phyloP scores from a whole-genome alignment of 2,888 invertebrate species.

The Scotopteryx bipunctaria region DNA sequence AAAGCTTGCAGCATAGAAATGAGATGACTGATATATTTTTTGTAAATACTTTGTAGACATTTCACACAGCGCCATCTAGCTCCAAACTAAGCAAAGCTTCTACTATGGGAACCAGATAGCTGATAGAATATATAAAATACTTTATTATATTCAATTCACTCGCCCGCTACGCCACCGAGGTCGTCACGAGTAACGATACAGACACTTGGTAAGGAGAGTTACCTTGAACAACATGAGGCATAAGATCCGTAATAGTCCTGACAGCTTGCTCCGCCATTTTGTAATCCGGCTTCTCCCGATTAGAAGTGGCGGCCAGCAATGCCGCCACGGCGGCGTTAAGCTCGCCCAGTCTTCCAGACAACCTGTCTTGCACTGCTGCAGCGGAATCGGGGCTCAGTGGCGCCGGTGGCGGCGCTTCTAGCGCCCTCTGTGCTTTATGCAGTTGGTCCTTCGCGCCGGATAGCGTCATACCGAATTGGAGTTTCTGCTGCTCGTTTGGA shows the following conservation, averaged over 20 bases:
- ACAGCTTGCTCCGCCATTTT: slow-evolving; percentile 44
- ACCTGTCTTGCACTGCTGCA: slow-evolving; percentile 25
- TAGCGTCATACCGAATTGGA: slow-evolving; percentile 22
- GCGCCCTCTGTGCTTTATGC: slow-evolving; percentile 17
- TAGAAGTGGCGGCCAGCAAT: slow-evolving; percentile 39
- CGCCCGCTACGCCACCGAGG: too few species aligned
- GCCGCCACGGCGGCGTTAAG: slow-evolving; percentile 50
- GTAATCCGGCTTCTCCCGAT: slow-evolving; percentile 47
- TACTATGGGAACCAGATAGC: too few species aligned
- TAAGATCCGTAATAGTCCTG: slow-evolving; percentile 43
- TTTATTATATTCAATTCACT: too few species aligned
- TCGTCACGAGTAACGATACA: too few species aligned
- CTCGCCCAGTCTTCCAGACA: slow-evolving; percentile 38
- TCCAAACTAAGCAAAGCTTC: too few species aligned
- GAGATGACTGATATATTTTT: too few species aligned
- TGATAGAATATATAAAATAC: too few species aligned
- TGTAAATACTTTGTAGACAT: not conserved
- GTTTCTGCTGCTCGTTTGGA: slow-evolving; percentile 15
- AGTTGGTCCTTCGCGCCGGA: slow-evolving; percentile 17
- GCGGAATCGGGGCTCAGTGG: slow-evolving; percentile 30
- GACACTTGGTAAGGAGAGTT: too few species aligned
- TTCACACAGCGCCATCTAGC: not conserved
- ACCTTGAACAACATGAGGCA: slow-evolving; percentile 51
- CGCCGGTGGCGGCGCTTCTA: slow-evolving; percentile 24
- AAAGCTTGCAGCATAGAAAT: too few species aligned